Conservation (phyloP, 2,797 vertebrate species). For the Tiaroga cobitis region DNA sequence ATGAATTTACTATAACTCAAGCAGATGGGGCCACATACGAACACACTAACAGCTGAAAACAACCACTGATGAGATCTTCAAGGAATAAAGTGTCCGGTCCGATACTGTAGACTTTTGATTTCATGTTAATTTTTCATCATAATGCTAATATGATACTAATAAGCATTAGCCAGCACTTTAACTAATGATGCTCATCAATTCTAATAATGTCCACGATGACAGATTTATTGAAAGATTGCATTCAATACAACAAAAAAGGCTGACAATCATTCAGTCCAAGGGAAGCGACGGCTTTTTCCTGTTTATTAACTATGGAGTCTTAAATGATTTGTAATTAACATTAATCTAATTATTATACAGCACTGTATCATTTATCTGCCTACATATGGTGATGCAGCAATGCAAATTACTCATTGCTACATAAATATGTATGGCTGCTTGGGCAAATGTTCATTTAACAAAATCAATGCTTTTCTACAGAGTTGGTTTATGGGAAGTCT, state of each 20-base stretch:
- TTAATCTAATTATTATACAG: conserved; percentile 48
- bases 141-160: conserved; percentile 49
- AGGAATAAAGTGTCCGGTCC: background rate
- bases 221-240: conserved; percentile 32
- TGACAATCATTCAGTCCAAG: conserved; percentile 22
- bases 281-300: conserved; percentile 35
- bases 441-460: conserved; percentile 39
- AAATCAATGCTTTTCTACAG: conserved; percentile 26
- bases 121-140: conserved; percentile 44
- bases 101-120: conserved; percentile 17
- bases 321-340: conserved; percentile 43
- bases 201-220: conserved; percentile 34
- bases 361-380: conserved; percentile 32
- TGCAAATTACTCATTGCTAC: conserved; percentile 21
- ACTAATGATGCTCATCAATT: conserved; percentile 49
- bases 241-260: conserved; percentile 35
- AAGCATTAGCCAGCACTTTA: conserved; percentile 47
- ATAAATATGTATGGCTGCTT: conserved; percentile 43
- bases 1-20: conserved; percentile 23
- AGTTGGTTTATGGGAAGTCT: conserved; percentile 17
- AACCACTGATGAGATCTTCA: conserved; percentile 16
- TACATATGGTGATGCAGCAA: conserved; percentile 33
- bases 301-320: conserved; percentile 46
- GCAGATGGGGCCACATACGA: conserved; percentile 8
- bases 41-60: conserved; percentile 3